These are phyloP conservation scores for Brachionus koreanus DNA, from an alignment of 1,140 invertebrate species.

Conservation along the genomic window DNA sequence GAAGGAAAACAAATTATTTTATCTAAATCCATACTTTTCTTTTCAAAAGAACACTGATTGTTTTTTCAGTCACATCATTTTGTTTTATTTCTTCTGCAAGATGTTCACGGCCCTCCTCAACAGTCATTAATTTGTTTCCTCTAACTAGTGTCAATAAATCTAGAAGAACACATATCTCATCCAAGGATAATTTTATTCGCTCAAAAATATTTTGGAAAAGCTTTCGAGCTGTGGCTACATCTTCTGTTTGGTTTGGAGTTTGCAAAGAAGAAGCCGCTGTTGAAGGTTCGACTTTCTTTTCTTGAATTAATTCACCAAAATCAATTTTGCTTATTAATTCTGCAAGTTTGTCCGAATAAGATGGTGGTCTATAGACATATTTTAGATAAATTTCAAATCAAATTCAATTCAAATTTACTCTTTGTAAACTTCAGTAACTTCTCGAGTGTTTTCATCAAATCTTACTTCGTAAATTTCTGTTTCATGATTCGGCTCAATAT, in stretches of 20 bases:
- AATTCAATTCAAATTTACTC: neutral
- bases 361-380: constrained; percentile 2
- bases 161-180: constrained; percentile 39
- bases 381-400: neutral
- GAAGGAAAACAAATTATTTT: neutral
- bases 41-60: constrained; percentile 5
- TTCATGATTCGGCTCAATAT: constrained; percentile 39
- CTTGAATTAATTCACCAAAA: constrained; percentile 30
- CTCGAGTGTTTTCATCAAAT: constrained; percentile 5
- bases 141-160: constrained; percentile 12
- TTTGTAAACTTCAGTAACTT: constrained; percentile 38
- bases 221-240: constrained; percentile 5
- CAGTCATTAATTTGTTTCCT: constrained; percentile 4
- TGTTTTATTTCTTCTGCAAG: neutral
- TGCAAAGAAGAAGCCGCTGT: neutral
- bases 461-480: constrained; percentile 27
- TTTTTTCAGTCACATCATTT: constrained; percentile 8
- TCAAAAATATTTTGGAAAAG: constrained; percentile 30
- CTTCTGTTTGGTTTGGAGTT: neutral
- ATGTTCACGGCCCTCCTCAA: constrained; percentile 11
- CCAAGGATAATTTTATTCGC: constrained; percentile 25
- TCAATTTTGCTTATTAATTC: constrained; percentile 42
- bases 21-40: neutral
- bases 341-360: constrained; percentile 38
- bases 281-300: neutral